Evolutionary conservation across 2,888 invertebrate species (phyloP), one percentile per base, ranked within the genome.

Genomic region (Drosophila tanythrix): DNA sequence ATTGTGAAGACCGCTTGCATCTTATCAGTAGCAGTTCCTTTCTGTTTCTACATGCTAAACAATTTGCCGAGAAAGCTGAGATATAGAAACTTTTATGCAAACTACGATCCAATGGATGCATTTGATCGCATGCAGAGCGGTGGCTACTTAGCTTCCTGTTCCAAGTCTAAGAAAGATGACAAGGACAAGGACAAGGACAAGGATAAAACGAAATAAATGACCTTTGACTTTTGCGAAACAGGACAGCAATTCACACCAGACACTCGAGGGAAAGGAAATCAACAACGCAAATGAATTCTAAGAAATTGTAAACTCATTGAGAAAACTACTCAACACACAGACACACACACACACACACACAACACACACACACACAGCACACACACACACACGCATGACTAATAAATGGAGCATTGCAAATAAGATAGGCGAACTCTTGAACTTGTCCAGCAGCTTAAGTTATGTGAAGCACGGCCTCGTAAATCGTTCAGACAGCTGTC

Each of bases 121-220:
- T 90, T 87, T 40, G 74, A 87, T 31, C 87, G 87, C 35, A 87
- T 87, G 90, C 67, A 77, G 36, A 71, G 46, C 2, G 78, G 69
- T 2, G 76, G 74, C 11, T 76, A 71, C 13, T 31, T 79, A 3
- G 3, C 2, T 18, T 76, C 76, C 4, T 75, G 76, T 4, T 55
- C 81, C 10, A 53, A 63, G 3, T 25, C 25, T 7, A 70, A 70
- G 11, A 74, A 71, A 25, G 72, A 76, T 8, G 58, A 75, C 29
- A 72, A 81, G 43, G 75, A 78, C 53, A 72, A 85, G 18, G 53
- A 46, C 8, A 29, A 48, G 8, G 50, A 36, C 11, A 66, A 60
- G 13, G 51, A 31, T 0, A 51, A 57, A 3, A 46, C 60, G 18
- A 55, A 31, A 40, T 29, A 43, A 48, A 18, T 6, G 18, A 21